These are phyloP conservation scores for Camponotus vicinus DNA, from an alignment of 1,140 invertebrate genomes.

Conservation along the genomic window DNA sequence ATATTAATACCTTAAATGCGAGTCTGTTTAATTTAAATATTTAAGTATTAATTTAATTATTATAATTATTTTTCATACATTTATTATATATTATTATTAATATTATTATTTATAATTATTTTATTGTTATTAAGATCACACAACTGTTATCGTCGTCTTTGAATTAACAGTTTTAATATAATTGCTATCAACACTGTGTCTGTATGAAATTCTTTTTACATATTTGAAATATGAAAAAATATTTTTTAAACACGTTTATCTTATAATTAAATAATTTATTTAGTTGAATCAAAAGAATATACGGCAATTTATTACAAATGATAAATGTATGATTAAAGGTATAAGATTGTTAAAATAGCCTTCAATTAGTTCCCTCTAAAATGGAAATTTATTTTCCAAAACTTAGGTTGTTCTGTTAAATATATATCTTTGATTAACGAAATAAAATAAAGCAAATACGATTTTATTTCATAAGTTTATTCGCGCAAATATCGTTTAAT, in stretches of 20 bases:
- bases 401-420: not conserved
- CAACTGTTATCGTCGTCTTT: not conserved
- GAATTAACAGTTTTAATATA: not conserved
- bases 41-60: not conserved
- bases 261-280: not conserved
- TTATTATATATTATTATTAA: no score
- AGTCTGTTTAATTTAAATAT: constrained; percentile 23
- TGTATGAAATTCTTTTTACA: not conserved
- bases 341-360: not conserved
- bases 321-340: not conserved
- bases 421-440: constrained; percentile 15
- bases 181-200: not conserved
- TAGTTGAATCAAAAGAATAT: not conserved
- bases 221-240: not conserved
- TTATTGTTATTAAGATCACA: not conserved
- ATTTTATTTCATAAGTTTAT: constrained; percentile 7
- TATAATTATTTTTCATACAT: not conserved
- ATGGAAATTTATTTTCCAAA: not conserved
- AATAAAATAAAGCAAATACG: constrained; percentile 7
- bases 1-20: not conserved
- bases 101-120: not conserved
- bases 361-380: not conserved
- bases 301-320: not conserved
- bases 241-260: not conserved
- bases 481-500: constrained; percentile 27